Base-by-base conservation (phyloP, 2,113 vertebrate genomes). In the Perca schrenkii region DNA sequence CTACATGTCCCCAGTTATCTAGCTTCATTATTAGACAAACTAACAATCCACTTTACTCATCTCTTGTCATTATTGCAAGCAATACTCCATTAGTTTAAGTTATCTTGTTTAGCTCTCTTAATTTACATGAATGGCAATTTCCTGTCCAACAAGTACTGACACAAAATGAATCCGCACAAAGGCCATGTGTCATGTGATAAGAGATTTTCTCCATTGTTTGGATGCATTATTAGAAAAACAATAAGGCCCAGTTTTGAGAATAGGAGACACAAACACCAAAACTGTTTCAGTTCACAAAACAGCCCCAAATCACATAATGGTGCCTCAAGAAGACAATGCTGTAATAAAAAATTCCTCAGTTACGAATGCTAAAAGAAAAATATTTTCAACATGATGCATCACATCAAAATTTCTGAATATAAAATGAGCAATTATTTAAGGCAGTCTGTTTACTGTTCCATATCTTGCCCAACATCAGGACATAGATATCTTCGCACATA, bases 31-130 rank as follows among this genome's bases (percentile, higher is more conserved):
- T 68, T 66, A 90, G 82, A 82, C 67, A 31, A 85, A 89, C 90
- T 85, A 91, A 92, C 90, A 93, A 92, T 94, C 89, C 79, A 93
- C 93, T 93, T 92, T 91, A 72, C 75, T 88, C 73, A 88, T 93
- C 68, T 81, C 43, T 83, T 73, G 75, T 93, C 88, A 90, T 93
- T 90, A 89, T 67, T 31, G 36, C 66, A 71, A 91, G 86, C 67
- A 85, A 84, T 83, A 86, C 77, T 88, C 66, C 65, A 92, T 93
- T 89, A 91, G 86, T 84, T 80, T 78, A 81, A 89, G 84, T 86
- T 83, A 52, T 90, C 68, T 85, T 89, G 82, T 92, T 91, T 88
- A 81, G 71, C 17, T 53, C 65, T 72, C 75, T 84, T 87, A 54
- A 88, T 91, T 91, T 86, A 70, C 28, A 77, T 87, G 66, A 91